A percentile compares a stretch with the other conserved stretches of the same genome.
phyloP scores from a whole-genome alignment of 30 jellyfish, hydroid and myxozoan genomes.

The Pelagia noctiluca region DNA sequence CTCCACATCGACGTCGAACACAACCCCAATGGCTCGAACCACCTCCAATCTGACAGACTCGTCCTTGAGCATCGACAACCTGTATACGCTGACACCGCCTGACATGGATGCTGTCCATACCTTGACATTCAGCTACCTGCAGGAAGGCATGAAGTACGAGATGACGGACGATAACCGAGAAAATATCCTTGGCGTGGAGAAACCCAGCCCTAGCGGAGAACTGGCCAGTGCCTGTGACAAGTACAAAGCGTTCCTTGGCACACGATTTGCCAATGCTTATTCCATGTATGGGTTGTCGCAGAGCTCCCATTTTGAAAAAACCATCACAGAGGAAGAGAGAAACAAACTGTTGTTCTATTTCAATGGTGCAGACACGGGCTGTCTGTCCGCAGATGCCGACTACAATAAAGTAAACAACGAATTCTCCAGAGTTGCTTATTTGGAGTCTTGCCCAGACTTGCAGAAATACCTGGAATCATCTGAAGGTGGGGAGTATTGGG shows the following conservation, averaged over 20 bases:
- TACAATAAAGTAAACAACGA: constrained; percentile 64
- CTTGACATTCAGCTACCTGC: constrained; percentile 55
- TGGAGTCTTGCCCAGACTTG: constrained; percentile 49
- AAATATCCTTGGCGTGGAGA: constrained; percentile 43
- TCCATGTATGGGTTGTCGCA: constrained; percentile 54
- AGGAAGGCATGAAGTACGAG: constrained; percentile 68
- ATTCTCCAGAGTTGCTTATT: constrained; percentile 54
- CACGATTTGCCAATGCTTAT: constrained; percentile 48
- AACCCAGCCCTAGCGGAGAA: constrained; percentile 54
- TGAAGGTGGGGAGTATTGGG: constrained; percentile 67
- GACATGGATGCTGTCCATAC: constrained; percentile 50
- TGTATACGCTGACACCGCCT: constrained; percentile 64
- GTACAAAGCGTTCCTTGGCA: constrained; percentile 45
- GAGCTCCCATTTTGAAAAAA: constrained; percentile 46
- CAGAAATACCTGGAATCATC: constrained; percentile 24
- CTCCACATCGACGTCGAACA: neutral
- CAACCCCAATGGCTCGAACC: constrained; percentile 52
- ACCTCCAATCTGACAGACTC: constrained; percentile 24
- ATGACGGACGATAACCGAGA: constrained; percentile 42
- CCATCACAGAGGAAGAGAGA: constrained; percentile 57
- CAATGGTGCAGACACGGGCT: constrained; percentile 36
- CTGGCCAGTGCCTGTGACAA: constrained; percentile 43
- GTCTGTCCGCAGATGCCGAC: constrained; percentile 34
- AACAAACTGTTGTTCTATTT: constrained; percentile 47
- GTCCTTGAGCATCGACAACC: constrained; percentile 40